phyloP scores from a whole-genome alignment of 2,797 vertebrate species.

The Gastrophryne carolinensis region DNA sequence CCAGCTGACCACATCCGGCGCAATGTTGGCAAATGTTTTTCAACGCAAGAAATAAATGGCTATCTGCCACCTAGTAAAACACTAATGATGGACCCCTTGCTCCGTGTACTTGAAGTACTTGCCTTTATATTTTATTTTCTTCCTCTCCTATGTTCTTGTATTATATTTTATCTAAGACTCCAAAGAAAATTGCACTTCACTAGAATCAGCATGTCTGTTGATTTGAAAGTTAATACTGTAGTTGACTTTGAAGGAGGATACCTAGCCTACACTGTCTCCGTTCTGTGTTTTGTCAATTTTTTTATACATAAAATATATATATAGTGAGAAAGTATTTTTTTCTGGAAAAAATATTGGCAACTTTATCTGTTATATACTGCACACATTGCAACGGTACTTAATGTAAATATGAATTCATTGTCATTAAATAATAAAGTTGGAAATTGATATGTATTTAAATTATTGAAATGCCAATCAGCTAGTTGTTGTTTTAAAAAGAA shows the following conservation, averaged over 20 bases:
- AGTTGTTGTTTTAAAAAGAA: slow-evolving; percentile 72
- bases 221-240: slow-evolving; percentile 75
- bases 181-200: slow-evolving; percentile 98
- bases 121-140: slow-evolving; percentile 78
- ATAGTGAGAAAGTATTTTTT: slow-evolving; percentile 72
- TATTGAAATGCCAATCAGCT: slow-evolving; percentile 71
- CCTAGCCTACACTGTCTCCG: slow-evolving; percentile 74
- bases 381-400: slow-evolving; percentile 81
- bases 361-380: slow-evolving; percentile 89
- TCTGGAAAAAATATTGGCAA: slow-evolving; percentile 76
- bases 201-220: slow-evolving; percentile 76
- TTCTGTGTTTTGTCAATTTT: slow-evolving; percentile 87
- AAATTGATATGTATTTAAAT: slow-evolving; percentile 88
- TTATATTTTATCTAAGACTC: slow-evolving; percentile 88
- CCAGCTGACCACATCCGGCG: slow-evolving; percentile 95
- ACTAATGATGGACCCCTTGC: slow-evolving; percentile 71
- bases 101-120: slow-evolving; percentile 93
- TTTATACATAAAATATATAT: slow-evolving; percentile 67
- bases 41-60: slow-evolving; percentile 90
- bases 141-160: slow-evolving; percentile 73
- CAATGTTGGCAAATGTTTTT: slow-evolving; percentile 98
- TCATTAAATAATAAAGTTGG: slow-evolving; percentile 95
- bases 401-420: slow-evolving; percentile 97
- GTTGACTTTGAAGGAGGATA: slow-evolving; percentile 75
- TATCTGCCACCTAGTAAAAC: slow-evolving; percentile 58